phyloP scores from a whole-genome alignment of 2,888 invertebrate genomes.

The Atrina japonica region DNA sequence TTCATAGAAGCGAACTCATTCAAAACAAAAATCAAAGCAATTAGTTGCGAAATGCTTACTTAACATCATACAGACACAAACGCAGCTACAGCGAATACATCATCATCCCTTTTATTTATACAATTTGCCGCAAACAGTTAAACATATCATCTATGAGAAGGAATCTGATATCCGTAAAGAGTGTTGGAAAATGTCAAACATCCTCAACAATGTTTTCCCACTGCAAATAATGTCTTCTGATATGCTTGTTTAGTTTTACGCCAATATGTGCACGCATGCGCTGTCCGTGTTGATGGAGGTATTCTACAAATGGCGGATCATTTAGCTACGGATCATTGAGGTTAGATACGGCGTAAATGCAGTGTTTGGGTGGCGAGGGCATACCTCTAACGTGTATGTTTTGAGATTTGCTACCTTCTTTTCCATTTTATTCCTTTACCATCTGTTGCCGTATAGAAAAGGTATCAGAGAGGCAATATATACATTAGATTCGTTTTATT shows the following conservation, averaged over 20 bases:
- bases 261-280: conserved; percentile 30
- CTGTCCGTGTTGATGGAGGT: conserved; percentile 20
- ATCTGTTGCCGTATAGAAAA: too few relatives aligned
- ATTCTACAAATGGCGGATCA: conserved; percentile 29
- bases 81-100: too few relatives aligned
- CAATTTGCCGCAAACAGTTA: too few relatives aligned
- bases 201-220: conserved; percentile 32
- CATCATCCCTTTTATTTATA: too few relatives aligned
- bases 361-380: conserved; percentile 39
- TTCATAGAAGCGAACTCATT: too few relatives aligned
- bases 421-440: too few relatives aligned
- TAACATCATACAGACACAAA: too few relatives aligned
- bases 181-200: conserved; percentile 38
- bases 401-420: too few relatives aligned
- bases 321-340: conserved; percentile 37
- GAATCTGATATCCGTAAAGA: conserved; percentile 26
- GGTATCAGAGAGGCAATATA: too few relatives aligned
- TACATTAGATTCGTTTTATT: too few relatives aligned
- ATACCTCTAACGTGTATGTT: conserved; percentile 22
- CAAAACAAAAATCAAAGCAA: too few relatives aligned
- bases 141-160: neutral
- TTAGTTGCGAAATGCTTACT: too few relatives aligned
- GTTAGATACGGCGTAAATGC: conserved; percentile 38
- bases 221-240: conserved; percentile 29
- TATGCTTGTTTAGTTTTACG: conserved; percentile 22